Base-by-base conservation (phyloP, 2,888 invertebrate genomes). In the Lasioglossum villosulum region DNA sequence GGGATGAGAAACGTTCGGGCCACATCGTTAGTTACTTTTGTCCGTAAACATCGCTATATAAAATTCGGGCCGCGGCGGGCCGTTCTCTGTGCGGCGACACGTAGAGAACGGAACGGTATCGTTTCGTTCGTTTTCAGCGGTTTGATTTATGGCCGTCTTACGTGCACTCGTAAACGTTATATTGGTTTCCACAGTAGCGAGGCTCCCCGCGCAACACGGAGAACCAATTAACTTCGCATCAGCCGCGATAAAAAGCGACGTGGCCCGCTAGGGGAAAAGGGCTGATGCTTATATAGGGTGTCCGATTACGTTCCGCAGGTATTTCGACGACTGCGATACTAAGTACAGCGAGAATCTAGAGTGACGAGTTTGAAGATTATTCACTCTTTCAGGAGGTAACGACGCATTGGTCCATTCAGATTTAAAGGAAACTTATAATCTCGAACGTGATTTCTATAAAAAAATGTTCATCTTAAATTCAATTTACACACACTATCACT, bases 111-210 rank as follows among this genome's bases (percentile, higher is more conserved):
- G 80, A 88, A 84, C 86, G 80, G 82, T 83, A 88, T 88, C 89
- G 90, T 90, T 88, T 86, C 88, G 83, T 87, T 88, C 90, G 88
- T 90, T 90, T 86, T 83, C 88, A 82, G 37, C 76, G 71, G 66
- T 86, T 85, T 89, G 89, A 89, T 89, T 90, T 90, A 90, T 83
- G 90, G 83, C 79, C 89, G 77, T 83, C 86, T 90, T 90, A 81
- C 84, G 84, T 63, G 88, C 84, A 88, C 88, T 89, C 90, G 87
- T 90, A 89, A 90, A 87, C 84, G 87, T 90, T 90, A 90, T 90
- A 90, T 90, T 87, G 87, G 90, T 87, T 89, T 90, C 82, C 87
- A 81, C 85, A 73, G 87, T 82, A 84, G 89, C 84, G 77, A 39
- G 75, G 70, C 71, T 77, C 83, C 71, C 76, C 75, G 80, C 76